Evolutionary conservation across 2,888 invertebrate species (phyloP).

Genomic region (Camponotus fellah): DNA sequence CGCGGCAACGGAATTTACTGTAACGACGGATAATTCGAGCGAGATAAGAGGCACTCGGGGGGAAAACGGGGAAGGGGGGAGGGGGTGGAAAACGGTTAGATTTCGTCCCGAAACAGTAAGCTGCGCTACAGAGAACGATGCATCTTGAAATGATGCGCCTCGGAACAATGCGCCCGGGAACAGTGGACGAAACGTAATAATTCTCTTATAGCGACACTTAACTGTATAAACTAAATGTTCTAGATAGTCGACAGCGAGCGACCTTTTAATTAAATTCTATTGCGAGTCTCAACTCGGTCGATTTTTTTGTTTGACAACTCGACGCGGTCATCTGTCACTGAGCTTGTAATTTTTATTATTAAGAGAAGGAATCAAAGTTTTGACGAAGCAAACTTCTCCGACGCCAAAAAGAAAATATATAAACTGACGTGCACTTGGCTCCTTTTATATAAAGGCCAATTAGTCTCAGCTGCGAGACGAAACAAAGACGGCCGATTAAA

Average conservation of each 20-base stretch:
- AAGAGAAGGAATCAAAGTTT: neutral
- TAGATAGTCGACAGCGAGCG: neutral
- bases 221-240: neutral
- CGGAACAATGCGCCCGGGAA: conserved; percentile 11
- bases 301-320: neutral
- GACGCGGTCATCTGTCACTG: neutral
- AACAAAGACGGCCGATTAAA: conserved; percentile 62
- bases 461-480: conserved; percentile 47
- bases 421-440: neutral
- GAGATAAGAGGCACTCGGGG: conserved; percentile 29
- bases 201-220: neutral
- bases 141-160: conserved; percentile 4
- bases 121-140: neutral
- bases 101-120: conserved; percentile 28
- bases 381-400: neutral
- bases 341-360: conserved; percentile 2
- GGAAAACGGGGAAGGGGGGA: too few relatives aligned
- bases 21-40: conserved; percentile 32
- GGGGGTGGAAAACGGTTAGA: conserved; percentile 19
- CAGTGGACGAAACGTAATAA: neutral
- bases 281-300: neutral
- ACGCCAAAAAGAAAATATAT: neutral
- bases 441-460: conserved; percentile 22
- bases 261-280: conserved; percentile 22
- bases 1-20: conserved; percentile 39